Base-by-base conservation (phyloP, 1,140 invertebrate genomes). In the Callitettix versicolor region DNA sequence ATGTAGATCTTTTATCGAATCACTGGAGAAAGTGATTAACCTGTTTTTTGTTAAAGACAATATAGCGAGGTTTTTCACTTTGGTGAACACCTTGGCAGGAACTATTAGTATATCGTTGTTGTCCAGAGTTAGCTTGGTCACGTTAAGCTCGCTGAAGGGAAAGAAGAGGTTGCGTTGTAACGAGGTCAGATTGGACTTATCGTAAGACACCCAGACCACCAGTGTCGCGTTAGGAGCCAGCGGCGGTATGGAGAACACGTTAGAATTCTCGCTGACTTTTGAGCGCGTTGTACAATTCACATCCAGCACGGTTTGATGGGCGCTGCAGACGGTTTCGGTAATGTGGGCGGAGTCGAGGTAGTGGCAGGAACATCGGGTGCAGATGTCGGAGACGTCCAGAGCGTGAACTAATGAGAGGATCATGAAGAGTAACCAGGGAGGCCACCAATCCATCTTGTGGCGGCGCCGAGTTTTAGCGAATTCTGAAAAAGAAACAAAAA, bases 1-100 rank as follows among this genome's bases (percentile, higher is more conserved):
- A 0, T 53, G 61, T 42, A 67, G 71, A 0, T 63, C 62, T 5
- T 67, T 47, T 44, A 74, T 70, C 1, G 69, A 55, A 9, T 68
- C 64, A 20, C 66, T 62, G 62, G 72, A 70, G 1, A 74, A 61
- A 7, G 67, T 67, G 60, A 70, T 67, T 57, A 74, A 71, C 22
- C 67, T 61, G 51, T 74, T 74, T 59, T 72, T 67, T 12, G 72
- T 72, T 41, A 73, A 60, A 48, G 73, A 69, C 26, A 74, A 30
- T 14, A 14, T 30, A 4, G 14, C 4, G 2, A 49, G 24, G 18
- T 34, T 49, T 2, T n/a, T 24, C 22, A 49, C 4, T 22, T 22
- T 15, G 2, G 22, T 26, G 21, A 49, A 15, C 11, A 15, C 30
- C 14, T 22, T 24, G 3, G 21, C n/a, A 17, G 46, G 46, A n/a